Base-by-base conservation (phyloP, 2,888 invertebrate species). In the Euproctis similis region DNA sequence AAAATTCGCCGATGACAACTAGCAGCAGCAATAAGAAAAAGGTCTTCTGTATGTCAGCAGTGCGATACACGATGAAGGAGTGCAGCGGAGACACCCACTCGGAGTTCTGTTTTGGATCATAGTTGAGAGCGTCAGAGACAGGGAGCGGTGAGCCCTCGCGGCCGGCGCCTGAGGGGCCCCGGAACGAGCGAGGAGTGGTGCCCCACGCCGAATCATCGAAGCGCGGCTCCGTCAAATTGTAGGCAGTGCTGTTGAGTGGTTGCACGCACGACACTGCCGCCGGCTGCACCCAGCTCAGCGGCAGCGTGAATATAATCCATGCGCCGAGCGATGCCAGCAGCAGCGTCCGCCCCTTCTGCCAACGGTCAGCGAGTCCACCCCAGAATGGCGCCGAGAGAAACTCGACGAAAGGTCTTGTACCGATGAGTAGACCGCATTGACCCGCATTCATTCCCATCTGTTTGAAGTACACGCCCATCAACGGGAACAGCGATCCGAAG, bases 391-490 rank as follows among this genome's bases (percentile, higher is more conserved):
- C 97, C 31, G 97, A 94, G 30, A 97, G 86, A 74, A 98, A 98
- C 78, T 99, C 98, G 25, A 99, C 94, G 69, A 99, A 95, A 1
- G 98, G 98, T 39, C 99, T 88, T 51, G 96, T 92, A 12, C 99
- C 98, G 53, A 98, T 94, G n/a, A 96, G 87, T 31, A 95, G 86
- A 4, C 97, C 97, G 61, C 96, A 95, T 70, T 98, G 97, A 9
- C 93, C 93, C 1, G 98, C 95, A 77, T 97, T 98, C 97, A 99
- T 97, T 36, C 97, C 97, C 92, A 98, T 93, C 86, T 98, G 98
- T 85, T 99, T 99, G 87, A 99, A 99, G 84, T 98, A 99, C 24
- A 99, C 96, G 18, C 97, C 98, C 92, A 99, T 95, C 38, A 99
- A 85, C 0, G 99, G 99, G 69, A 98, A 99, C 8, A 99, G 88